phyloP scores from a whole-genome alignment of 1,140 invertebrate species.

The Cotesia typhae region DNA sequence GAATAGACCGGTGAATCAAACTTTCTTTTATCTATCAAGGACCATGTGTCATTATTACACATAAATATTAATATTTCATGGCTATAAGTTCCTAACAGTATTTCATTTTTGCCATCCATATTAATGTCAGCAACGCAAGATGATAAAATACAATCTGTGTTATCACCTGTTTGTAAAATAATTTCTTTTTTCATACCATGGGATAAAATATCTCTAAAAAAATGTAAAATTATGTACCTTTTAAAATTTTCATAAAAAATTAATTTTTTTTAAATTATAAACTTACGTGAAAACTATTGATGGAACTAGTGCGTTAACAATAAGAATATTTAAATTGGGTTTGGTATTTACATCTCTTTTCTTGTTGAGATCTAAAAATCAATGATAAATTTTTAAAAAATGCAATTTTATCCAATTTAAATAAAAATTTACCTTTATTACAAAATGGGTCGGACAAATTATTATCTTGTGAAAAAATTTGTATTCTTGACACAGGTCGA shows the following conservation, averaged over 20 bases:
- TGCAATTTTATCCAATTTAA: conserved; percentile 22
- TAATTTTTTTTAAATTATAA: too few species aligned
- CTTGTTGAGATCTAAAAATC: background rate
- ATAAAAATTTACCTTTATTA: conserved; percentile 17
- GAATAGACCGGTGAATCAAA: conserved; percentile 73
- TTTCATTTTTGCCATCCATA: conserved; percentile 78
- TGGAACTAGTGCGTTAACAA: conserved; percentile 69
- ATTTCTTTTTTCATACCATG: conserved; percentile 67
- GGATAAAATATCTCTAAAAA: conserved; percentile 69
- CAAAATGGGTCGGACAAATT: conserved; percentile 46
- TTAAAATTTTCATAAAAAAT: too few species aligned
- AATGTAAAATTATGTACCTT: too few species aligned
- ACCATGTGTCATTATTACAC: conserved; percentile 61
- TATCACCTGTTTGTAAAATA: conserved; percentile 67
- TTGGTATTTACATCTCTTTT: conserved; percentile 37
- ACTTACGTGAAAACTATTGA: conserved; percentile 71
- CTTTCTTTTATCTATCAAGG: conserved; percentile 62
- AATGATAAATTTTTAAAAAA: background rate
- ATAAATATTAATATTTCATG: conserved; percentile 73
- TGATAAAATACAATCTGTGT: conserved; percentile 69
- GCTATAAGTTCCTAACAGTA: conserved; percentile 76
- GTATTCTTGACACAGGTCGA: conserved; percentile 69
- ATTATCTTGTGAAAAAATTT: conserved; percentile 64
- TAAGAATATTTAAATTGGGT: conserved; percentile 67
- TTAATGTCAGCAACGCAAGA: conserved; percentile 75